These are phyloP conservation scores for Irena cyanogastra DNA, from an alignment of 2,113 vertebrate species.

Conservation along the genomic window DNA sequence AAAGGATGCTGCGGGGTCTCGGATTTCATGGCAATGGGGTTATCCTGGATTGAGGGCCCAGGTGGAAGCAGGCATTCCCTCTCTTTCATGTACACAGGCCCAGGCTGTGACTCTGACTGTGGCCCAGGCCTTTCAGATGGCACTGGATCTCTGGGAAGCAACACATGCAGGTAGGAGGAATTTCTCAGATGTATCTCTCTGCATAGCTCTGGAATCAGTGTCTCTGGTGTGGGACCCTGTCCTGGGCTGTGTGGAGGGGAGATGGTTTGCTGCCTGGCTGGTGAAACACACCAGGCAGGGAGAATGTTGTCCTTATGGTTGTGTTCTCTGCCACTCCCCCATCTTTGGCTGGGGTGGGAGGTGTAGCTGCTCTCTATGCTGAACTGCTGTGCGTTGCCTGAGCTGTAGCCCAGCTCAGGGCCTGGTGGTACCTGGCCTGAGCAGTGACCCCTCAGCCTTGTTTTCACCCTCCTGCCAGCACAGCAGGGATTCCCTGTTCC, in stretches of 20 bases:
- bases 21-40: not conserved
- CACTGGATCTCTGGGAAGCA: conserved; percentile 86
- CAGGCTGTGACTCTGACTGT: conserved; percentile 89
- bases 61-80: not conserved
- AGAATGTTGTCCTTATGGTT: not conserved
- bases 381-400: not conserved
- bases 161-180: conserved; percentile 79
- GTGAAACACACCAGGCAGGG: not conserved
- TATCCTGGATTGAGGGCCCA: not conserved
- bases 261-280: not conserved
- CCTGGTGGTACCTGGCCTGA: not conserved
- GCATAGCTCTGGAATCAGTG: not conserved
- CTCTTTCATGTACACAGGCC: conserved; percentile 69
- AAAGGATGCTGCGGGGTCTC: not conserved
- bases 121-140: conserved; percentile 89
- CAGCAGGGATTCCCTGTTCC: not conserved
- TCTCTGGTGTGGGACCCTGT: not conserved
- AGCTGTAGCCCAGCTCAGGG: not conserved
- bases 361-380: not conserved
- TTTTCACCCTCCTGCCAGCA: not conserved
- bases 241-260: not conserved
- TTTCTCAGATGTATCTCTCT: not conserved
- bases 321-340: not conserved
- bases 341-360: not conserved
- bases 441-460: not conserved